Conservation (phyloP, 2,888 invertebrate genomes). For the Meandrusa payeni region DNA sequence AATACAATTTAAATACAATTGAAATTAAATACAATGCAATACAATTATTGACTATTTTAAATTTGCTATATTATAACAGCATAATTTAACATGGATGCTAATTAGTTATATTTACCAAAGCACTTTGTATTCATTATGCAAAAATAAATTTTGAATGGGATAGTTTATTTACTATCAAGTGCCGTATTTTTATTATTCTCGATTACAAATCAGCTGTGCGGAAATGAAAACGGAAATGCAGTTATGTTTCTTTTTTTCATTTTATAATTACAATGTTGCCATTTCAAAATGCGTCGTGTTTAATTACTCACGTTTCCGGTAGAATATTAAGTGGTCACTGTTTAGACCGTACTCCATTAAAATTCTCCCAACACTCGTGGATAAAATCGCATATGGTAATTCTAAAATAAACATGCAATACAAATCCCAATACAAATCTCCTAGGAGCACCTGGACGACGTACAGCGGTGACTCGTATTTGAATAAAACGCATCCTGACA, state of each 20-base stretch:
- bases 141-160: no score
- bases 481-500: constrained; percentile 15
- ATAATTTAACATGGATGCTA: no score
- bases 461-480: constrained; percentile 12
- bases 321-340: constrained; percentile 10
- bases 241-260: neutral
- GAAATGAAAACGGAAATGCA: no score
- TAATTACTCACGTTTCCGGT: constrained; percentile 1
- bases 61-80: no score
- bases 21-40: no score
- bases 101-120: no score
- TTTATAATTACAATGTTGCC: neutral
- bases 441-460: constrained; percentile 7
- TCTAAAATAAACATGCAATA: constrained; percentile 15
- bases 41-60: no score
- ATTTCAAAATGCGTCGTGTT: neutral
- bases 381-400: constrained; percentile 22
- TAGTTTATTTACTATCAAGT: no score
- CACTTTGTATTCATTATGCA: no score
- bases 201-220: no score
- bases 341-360: constrained; percentile 11
- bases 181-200: no score
- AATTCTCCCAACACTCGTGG: constrained; percentile 19
- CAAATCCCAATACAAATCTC: constrained; percentile 21
- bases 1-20: no score